phyloP scores from a whole-genome alignment of 1,140 invertebrate species.

The Acyrthosiphon pisum region DNA sequence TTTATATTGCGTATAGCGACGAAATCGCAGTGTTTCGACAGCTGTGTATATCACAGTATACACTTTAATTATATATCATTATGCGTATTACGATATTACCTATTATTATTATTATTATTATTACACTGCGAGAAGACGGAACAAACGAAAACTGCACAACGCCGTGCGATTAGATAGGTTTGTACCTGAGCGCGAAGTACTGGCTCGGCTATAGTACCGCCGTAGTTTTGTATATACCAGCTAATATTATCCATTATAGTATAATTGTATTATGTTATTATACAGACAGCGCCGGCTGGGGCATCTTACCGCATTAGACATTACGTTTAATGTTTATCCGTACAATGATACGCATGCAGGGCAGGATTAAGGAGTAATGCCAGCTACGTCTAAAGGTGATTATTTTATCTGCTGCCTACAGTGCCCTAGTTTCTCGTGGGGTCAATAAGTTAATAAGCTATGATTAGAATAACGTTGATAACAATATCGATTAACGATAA shows the following conservation, averaged over 20 bases:
- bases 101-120: no score
- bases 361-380: no score
- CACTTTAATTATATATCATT: background rate
- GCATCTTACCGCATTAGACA: background rate
- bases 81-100: background rate
- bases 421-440: no score
- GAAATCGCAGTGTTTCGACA: background rate
- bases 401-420: no score
- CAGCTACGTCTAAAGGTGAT: no score
- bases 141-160: background rate
- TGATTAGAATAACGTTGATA: no score
- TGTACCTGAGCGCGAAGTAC: background rate
- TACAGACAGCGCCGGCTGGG: background rate
- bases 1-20: background rate
- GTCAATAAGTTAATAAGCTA: no score
- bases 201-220: background rate
- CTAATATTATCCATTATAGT: background rate
- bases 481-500: no score
- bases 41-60: no score
- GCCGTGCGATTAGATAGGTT: background rate
- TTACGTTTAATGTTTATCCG: background rate
- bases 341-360: background rate
- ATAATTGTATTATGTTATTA: background rate
- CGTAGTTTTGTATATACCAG: no score
- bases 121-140: background rate